Base-by-base conservation (phyloP, 2,888 invertebrate genomes). In the Elysia crispata region DNA sequence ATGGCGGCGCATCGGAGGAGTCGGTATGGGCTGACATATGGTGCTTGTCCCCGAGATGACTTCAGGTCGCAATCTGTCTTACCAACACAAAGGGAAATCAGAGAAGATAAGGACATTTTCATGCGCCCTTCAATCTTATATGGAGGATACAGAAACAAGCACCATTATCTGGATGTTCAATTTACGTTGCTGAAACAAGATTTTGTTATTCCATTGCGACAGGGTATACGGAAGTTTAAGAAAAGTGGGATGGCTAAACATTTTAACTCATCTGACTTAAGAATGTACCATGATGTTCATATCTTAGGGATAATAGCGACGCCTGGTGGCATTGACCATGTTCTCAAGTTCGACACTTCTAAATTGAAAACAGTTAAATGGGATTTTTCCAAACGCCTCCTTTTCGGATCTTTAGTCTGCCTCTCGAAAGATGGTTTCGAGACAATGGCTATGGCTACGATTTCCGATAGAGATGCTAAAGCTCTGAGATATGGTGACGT, bases 181-280 rank as follows among this genome's bases (percentile, higher is more conserved):
- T 96, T 96, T 88, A 94, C 95, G 33, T 92, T 97, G 49, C 89
- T 97, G 72, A 92, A 96, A 50, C 96, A 97, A 92, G 97, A 97
- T 92, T 96, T 95, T 88, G 93, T 96, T 50, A 93, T 94, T 31
- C 96, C 97, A 0, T 90, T 97, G 31, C 92, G 96, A 50, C 94
- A 95, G 86, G 95, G 95, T 81, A 94, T 96, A 89, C 89, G 90
- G 84, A 93, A 94, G 87, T 94, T 94, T 86, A 88, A 93, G 84
- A 54, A 60, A 13, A 81, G 76, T 76, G 76, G 62, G 0, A 23
- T 23, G 23, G 31, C 60, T 15, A 73, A 70, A 70, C 57, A 64
- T 8, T 79, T 69, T 20, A n/a, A 31, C 8, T 62, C 60, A 23
- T 81, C 66, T 1, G 41, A 70, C 41, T 33, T 74, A 60, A 81